Conservation (phyloP, 2,888 invertebrate genomes). For the Agrotis exclamationis region DNA sequence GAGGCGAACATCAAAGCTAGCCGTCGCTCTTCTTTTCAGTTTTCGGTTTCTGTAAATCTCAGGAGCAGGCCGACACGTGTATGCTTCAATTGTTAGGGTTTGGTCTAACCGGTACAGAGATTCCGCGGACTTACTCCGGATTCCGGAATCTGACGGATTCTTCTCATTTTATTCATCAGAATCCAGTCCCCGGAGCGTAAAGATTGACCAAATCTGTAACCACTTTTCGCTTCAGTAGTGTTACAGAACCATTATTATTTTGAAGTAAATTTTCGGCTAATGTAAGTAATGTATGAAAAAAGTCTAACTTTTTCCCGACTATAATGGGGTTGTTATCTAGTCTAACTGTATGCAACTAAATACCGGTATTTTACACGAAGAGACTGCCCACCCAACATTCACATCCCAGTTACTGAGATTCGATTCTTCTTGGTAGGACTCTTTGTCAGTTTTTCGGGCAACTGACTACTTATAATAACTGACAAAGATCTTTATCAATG, state of each 20-base stretch:
- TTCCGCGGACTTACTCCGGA: too few relatives aligned
- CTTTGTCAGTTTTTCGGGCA: too few relatives aligned
- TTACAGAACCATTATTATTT: background rate
- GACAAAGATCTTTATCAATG: too few relatives aligned
- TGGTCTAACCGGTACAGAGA: too few relatives aligned
- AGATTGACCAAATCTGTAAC: too few relatives aligned
- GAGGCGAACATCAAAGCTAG: constrained; percentile 12
- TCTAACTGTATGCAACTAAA: background rate
- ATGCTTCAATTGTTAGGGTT: background rate
- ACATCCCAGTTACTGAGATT: too few relatives aligned
- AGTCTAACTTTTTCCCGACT: background rate
- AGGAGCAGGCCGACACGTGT: constrained; percentile 3
- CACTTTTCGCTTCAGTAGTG: too few relatives aligned
- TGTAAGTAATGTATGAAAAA: background rate
- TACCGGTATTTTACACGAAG: background rate
- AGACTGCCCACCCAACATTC: background rate
- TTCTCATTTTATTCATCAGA: background rate
- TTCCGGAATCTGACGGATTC: background rate
- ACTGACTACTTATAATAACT: too few relatives aligned
- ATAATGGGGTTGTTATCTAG: background rate
- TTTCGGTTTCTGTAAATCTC: constrained; percentile 1
- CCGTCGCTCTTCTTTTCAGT: constrained; percentile 10
- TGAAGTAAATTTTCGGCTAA: background rate
- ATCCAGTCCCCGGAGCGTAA: background rate
- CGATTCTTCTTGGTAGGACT: too few relatives aligned